A percentile compares a stretch with the other conserved stretches of the same genome.
Conservation (phyloP, 2,888 invertebrate genomes). For the Aphrophora alni region DNA sequence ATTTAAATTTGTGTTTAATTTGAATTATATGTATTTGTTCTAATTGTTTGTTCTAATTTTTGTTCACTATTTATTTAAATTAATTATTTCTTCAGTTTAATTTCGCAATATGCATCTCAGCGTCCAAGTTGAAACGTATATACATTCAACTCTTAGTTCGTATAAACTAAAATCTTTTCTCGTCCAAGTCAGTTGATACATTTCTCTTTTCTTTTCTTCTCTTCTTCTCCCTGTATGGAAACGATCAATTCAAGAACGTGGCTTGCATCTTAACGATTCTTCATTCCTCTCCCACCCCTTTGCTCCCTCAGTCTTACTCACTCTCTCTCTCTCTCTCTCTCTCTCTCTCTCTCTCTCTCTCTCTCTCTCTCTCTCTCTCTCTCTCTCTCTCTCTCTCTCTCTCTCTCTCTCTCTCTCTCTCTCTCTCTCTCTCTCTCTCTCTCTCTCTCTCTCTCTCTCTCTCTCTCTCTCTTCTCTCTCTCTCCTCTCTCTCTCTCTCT, state of each 20-base stretch:
- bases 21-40: too few relatives aligned
- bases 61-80: too few relatives aligned
- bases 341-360: background rate
- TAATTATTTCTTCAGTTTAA: too few relatives aligned
- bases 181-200: background rate
- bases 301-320: conserved; percentile 31
- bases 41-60: too few relatives aligned
- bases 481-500: conserved; percentile 11
- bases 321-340: conserved; percentile 33
- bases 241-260: background rate
- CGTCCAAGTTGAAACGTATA: too few relatives aligned
- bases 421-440: conserved; percentile 3
- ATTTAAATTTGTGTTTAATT: too few relatives aligned
- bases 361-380: conserved; percentile 17
- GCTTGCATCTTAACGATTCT: background rate
- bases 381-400: conserved; percentile 29
- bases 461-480: conserved; percentile 22
- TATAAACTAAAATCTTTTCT: background rate
- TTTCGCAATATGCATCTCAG: too few relatives aligned
- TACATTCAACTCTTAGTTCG: background rate
- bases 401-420: conserved; percentile 31
- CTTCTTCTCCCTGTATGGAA: background rate
- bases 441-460: conserved; percentile 16
- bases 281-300: background rate
- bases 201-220: background rate